phyloP scores from a whole-genome alignment of 1,140 invertebrate genomes.

The Nasonia giraulti region DNA sequence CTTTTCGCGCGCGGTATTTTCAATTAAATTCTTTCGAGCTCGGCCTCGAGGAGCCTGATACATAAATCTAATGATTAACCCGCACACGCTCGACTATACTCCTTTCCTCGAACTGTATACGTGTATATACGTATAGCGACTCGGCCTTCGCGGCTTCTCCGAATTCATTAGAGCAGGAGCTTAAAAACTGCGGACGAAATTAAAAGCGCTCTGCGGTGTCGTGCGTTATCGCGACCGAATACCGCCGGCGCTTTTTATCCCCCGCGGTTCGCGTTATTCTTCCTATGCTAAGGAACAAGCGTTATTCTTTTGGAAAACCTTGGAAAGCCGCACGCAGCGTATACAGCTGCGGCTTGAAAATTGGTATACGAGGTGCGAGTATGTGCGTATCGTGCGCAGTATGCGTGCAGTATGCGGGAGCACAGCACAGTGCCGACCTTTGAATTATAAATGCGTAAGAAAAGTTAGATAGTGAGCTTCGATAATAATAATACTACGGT shows the following conservation, averaged over 20 bases:
- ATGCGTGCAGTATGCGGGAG: no score
- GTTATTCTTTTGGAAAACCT: neutral
- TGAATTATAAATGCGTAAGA: no score
- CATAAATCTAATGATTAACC: constrained; percentile 67
- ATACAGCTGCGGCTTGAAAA: neutral
- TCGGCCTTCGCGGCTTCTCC: neutral
- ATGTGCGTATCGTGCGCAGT: no score
- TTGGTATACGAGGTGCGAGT: no score
- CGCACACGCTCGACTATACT: neutral
- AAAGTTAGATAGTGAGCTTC: no score
- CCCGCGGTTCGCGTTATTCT: neutral
- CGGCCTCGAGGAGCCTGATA: constrained; percentile 52
- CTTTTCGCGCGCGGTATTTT: constrained; percentile 66
- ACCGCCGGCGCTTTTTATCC: neutral
- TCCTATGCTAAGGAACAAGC: neutral
- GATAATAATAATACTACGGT: no score
- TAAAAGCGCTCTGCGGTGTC: constrained; percentile 48
- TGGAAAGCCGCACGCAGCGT: neutral
- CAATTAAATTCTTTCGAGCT: constrained; percentile 71
- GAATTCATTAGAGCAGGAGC: constrained; percentile 38
- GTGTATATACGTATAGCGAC: no score
- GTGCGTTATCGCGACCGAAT: constrained; percentile 21
- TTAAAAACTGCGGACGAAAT: constrained; percentile 35
- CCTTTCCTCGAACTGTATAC: neutral
- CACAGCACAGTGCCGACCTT: no score